Evolutionary conservation across 2,797 vertebrate species (phyloP).

Genomic region (Acipenser ruthenus): DNA sequence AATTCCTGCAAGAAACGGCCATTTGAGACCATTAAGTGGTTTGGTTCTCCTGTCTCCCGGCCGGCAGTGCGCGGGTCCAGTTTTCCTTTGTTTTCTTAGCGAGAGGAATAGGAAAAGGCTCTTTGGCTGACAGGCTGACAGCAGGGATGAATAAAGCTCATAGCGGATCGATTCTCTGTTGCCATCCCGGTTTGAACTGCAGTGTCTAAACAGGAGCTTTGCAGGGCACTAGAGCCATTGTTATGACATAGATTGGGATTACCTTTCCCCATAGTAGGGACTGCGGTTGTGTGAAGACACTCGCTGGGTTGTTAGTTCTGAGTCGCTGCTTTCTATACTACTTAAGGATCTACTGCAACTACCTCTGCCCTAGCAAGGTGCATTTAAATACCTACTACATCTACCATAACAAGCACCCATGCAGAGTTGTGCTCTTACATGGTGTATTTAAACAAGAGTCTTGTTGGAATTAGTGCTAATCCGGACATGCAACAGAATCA

Average conservation of each 20-base stretch:
- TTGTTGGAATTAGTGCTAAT: too few relatives aligned
- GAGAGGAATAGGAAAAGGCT: neutral
- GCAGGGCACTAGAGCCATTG: neutral
- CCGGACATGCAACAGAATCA: too few relatives aligned
- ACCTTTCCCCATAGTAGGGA: neutral
- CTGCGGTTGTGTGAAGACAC: neutral
- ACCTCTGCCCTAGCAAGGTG: neutral
- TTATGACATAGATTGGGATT: slow-evolving; percentile 1
- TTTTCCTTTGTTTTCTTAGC: neutral
- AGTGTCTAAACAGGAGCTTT: slow-evolving; percentile 8
- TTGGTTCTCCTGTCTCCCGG: slow-evolving; percentile 31
- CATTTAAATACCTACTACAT: neutral
- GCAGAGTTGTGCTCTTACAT: too few relatives aligned
- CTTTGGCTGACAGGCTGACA: slow-evolving; percentile 4
- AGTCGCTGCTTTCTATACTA: neutral
- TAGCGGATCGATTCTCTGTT: slow-evolving; percentile 8
- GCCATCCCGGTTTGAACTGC: neutral
- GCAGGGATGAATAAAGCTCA: slow-evolving; percentile 4
- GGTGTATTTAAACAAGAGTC: too few relatives aligned
- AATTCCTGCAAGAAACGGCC: slow-evolving; percentile 44
- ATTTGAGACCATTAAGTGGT: slow-evolving; percentile 47
- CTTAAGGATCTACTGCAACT: neutral
- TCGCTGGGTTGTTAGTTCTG: neutral
- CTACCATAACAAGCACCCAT: too few relatives aligned
- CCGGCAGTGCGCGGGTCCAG: slow-evolving; percentile 18